These are phyloP conservation scores for Thymallus thymallus DNA, from an alignment of 2,113 vertebrate genomes.

Conservation along the genomic window DNA sequence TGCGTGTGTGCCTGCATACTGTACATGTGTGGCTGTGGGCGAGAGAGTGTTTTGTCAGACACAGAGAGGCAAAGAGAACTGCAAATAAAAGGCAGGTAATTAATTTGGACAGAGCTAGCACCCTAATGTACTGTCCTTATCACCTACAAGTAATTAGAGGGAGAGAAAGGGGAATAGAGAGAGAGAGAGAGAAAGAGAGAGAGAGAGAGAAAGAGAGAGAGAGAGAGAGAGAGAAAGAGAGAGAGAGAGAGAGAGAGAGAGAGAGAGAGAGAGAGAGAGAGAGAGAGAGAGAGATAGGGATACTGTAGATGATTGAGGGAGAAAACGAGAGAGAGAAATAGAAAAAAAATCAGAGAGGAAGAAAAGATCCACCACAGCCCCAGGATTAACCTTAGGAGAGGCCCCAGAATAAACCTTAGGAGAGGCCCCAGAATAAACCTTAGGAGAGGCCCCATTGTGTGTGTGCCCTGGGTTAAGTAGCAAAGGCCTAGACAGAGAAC, in stretches of 20 bases:
- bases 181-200: not conserved
- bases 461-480: not conserved
- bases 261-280: too few species aligned
- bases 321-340: not conserved
- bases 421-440: too few species aligned
- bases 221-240: too few species aligned
- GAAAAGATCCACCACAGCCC: too few species aligned
- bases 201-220: not conserved
- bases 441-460: not conserved
- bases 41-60: constrained; percentile 29
- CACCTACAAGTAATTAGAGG: constrained; percentile 11
- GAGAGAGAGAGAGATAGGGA: too few species aligned
- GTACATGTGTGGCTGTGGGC: not conserved
- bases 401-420: too few species aligned
- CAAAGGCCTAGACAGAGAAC: not conserved
- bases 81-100: constrained; percentile 30
- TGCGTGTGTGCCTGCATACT: too few species aligned
- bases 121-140: constrained; percentile 34
- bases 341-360: not conserved
- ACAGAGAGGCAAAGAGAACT: constrained; percentile 4
- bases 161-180: too few species aligned
- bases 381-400: too few species aligned
- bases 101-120: constrained; percentile 36
- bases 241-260: too few species aligned
- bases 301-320: not conserved